Evolutionary conservation across 2,113 vertebrate species (phyloP).

Genomic region (Cephalopholis sonnerati): DNA sequence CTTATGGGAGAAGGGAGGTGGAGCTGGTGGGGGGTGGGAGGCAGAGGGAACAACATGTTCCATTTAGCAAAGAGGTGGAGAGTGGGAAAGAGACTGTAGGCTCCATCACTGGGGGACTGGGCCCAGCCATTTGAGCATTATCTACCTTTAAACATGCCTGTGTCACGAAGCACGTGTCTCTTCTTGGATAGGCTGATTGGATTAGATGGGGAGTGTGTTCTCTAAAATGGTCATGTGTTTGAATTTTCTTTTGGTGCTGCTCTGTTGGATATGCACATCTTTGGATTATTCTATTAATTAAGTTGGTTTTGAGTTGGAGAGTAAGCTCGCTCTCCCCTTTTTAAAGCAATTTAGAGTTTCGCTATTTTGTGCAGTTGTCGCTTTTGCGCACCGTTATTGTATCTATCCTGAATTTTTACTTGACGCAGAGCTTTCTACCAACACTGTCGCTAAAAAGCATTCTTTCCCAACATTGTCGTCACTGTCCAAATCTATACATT

Average conservation of each 20-base stretch:
- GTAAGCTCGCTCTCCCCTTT: not conserved
- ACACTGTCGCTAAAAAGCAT: too few relatives aligned
- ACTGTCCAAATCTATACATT: not conserved
- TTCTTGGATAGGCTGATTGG: not conserved
- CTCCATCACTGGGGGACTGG: not conserved
- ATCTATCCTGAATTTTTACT: not conserved
- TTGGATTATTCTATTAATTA: not conserved
- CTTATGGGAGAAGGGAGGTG: slow-evolving; percentile 32
- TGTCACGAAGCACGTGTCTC: not conserved
- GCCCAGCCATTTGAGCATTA: slow-evolving; percentile 13
- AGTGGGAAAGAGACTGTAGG: slow-evolving; percentile 2
- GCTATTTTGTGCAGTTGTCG: not conserved
- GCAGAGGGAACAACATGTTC: slow-evolving; percentile 70
- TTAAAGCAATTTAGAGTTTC: not conserved
- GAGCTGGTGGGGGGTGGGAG: slow-evolving; percentile 18
- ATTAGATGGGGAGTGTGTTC: not conserved
- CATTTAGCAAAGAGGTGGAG: slow-evolving; percentile 55
- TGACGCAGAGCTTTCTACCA: not conserved
- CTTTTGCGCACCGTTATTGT: not conserved
- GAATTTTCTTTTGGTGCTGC: not conserved
- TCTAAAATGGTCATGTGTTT: not conserved
- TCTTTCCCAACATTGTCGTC: not conserved
- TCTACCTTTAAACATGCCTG: not conserved
- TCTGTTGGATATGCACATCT: not conserved
- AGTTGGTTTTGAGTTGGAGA: not conserved